Conservation (phyloP, 2,113 vertebrate species). For the Chlorodrepanis virens region DNA sequence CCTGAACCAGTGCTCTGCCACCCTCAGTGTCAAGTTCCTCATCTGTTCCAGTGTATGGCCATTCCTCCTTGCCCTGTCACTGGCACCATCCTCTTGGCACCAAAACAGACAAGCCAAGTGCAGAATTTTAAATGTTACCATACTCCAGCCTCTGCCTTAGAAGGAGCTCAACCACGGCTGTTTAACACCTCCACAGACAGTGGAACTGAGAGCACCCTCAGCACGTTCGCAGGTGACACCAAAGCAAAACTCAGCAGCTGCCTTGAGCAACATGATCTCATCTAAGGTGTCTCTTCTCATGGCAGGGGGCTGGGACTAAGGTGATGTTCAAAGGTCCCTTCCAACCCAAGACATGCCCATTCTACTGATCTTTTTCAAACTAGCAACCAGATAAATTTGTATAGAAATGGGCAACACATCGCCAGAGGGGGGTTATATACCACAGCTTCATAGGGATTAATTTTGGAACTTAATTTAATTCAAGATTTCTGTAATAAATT, state of each 20-base stretch:
- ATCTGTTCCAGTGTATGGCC: background rate
- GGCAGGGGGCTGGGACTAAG: background rate
- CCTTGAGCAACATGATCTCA: background rate
- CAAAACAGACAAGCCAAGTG: background rate
- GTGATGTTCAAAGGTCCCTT: background rate
- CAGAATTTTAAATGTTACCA: background rate
- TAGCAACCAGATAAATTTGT: background rate
- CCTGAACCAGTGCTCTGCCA: background rate
- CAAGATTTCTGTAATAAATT: background rate
- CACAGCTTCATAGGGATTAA: background rate
- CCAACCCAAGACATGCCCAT: background rate
- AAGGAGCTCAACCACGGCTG: background rate
- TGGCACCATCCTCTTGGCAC: background rate
- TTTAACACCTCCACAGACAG: background rate
- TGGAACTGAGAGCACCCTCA: background rate
- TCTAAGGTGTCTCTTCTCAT: background rate
- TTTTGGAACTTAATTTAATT: background rate
- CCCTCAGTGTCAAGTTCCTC: background rate
- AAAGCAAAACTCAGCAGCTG: background rate
- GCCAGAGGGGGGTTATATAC: background rate
- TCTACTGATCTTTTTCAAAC: background rate
- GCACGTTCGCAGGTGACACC: background rate
- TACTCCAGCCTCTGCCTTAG: background rate
- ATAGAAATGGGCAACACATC: background rate
- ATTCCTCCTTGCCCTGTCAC: background rate